Base-by-base conservation (phyloP, 2,888 invertebrate genomes). In the Acleris laterana region DNA sequence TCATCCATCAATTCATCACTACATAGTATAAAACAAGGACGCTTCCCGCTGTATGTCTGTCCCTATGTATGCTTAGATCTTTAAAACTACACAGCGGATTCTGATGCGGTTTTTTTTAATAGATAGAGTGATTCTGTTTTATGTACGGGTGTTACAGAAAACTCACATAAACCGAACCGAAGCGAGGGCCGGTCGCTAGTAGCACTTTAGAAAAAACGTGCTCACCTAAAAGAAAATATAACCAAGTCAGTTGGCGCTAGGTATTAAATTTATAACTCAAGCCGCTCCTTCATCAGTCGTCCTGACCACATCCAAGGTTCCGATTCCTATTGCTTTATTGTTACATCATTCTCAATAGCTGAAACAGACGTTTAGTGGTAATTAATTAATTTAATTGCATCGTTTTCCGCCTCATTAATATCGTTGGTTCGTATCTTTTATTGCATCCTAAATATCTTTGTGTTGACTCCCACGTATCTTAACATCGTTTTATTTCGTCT, bases 341-440 rank as follows among this genome's bases (percentile, higher is more conserved):
- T 71, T 60, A 66, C 69, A 69, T 70, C 56, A 72, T 68, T 68
- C 69, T 42, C 62, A 70, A 71, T 71, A 72, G 72, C 63, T 60
- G 57, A 64, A 69, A 52, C 61, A 63, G 59, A 68, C 64, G 56
- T 64, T 68, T 68, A 65, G 63, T 63, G 60, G 66, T 71, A 77
- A 85, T 85, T 84, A 80, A 83, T 86, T 73, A 77, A 68, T 72
- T 78, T 83, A 83, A 86, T 84, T 79, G 79, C 78, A 70, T 80
- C 76, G 78, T 80, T 84, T 82, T 81, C 76, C 77, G 80, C 73
- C 77, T 80, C 80, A 82, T 84, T 80, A 79, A 73, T 62, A 72
- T 71, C 78, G 76, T 77, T 5, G 79, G 78, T 77, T 73, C 73
- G 73, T 70, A 63, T 75, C 76, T 79, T 81, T 82, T 82, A 80